Evolutionary conservation across 2,888 invertebrate genomes (phyloP).

Genomic region (Mythimna loreyi): DNA sequence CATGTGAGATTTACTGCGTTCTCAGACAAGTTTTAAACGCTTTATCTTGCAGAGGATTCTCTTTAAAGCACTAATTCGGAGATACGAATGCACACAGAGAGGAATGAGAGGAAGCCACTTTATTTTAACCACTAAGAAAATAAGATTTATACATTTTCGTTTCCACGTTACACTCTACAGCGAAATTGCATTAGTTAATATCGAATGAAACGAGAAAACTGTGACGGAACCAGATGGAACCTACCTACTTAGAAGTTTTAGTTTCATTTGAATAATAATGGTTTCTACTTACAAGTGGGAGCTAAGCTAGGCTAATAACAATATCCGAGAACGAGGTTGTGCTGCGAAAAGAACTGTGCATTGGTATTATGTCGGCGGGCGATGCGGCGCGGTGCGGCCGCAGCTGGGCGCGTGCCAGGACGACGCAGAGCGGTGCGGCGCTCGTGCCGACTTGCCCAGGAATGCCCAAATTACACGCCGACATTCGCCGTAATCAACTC

Average conservation of each 20-base stretch:
- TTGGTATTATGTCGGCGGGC: constrained; percentile 41
- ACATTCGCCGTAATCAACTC: constrained; percentile 71
- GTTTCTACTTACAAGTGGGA: constrained; percentile 31
- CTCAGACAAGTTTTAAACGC: constrained; percentile 50
- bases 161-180: constrained; percentile 14
- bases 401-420: constrained; percentile 54
- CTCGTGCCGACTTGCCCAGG: constrained; percentile 53
- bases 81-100: constrained; percentile 39
- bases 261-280: constrained; percentile 41
- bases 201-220: constrained; percentile 18
- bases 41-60: constrained; percentile 47
- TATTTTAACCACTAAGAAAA: constrained; percentile 40
- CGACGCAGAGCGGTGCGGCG: constrained; percentile 23
- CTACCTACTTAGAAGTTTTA: constrained; percentile 20
- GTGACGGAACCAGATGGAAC: constrained; percentile 12
- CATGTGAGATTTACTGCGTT: constrained; percentile 56
- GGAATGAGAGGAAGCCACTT: constrained; percentile 44
- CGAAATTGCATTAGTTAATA: constrained; percentile 39
- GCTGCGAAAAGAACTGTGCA: constrained; percentile 50
- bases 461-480: constrained; percentile 70
- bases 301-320: constrained; percentile 33
- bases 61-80: constrained; percentile 55
- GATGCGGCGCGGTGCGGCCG: constrained; percentile 36
- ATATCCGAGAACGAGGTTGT: constrained; percentile 35
- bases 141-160: constrained; percentile 27